Base-by-base conservation (phyloP, 1,140 invertebrate species). In the Spodoptera litura region DNA sequence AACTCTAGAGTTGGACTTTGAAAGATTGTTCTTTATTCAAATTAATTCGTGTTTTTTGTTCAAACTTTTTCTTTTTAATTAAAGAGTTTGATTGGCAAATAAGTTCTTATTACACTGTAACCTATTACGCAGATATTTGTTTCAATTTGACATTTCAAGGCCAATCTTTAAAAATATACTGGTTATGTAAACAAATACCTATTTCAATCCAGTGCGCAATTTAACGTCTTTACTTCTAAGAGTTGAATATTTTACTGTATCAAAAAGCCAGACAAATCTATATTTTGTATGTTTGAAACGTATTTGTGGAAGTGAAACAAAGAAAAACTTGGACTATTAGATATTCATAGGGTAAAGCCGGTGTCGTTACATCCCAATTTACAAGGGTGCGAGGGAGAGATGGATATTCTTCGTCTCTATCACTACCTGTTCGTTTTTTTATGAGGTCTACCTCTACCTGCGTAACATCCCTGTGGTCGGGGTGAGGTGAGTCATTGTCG, bases 341-440 rank as follows among this genome's bases (percentile, higher is more conserved):
- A 78, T 81, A 81, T 81, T 78, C 79, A 81, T 81, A 68, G 72
- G 51, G 70, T 68, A 76, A 62, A 44, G 49, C 15, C 51, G 38
- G 55, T 53, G 52, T 11, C 59, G 53, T 64, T 75, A 76, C 62
- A 61, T 75, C 44, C 72, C 56, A 77, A 77, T 77, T 77, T 77
- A 77, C 62, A 56, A 66, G 20, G 20, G 74, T 77, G 55, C 44
- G 68, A 81, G 59, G n/a, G 79, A 72, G 59, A 73, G 8, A 35
- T 35, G 11, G 0, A 56, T 62, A 78, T 59, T 2, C 10, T 9
- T 11, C 52, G n/a, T 77, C 74, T 77, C 62, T 68, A 25, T 76
- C 59, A 53, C 49, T 77, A 77, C 74, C 74, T 77, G 74, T 77
- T 68, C 74, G 4, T 44, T 64, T 77, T 75, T 77, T 77, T 77